phyloP scores from a whole-genome alignment of 2,113 vertebrate genomes.

The chimpanzee (Pan troglodytes) region NHGRI_mPanTro3-v2.1_pri NC_072404.2:25189001-25189500 shows the following conservation, averaged over 20 bases:
- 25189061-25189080: not conserved
- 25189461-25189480: not conserved
- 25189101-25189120: not conserved
- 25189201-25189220: not conserved
- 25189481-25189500: not conserved
- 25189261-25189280: not conserved
- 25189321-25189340: not conserved
- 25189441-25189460: not conserved
- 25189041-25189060: not conserved
- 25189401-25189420: not conserved
- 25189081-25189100: not conserved
- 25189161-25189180: not conserved
- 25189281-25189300: not conserved
- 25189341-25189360: not conserved
- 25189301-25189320: not conserved
- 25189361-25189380: no score
- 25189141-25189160: not conserved
- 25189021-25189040: not conserved
- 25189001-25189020: not conserved
- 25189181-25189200: not conserved
- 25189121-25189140: not conserved
- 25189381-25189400: not conserved
- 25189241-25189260: not conserved
- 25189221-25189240: not conserved
- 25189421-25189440: not conserved